Evolutionary conservation across 2,888 invertebrate species (phyloP).

Genomic region (Cartodere bifasciata): DNA sequence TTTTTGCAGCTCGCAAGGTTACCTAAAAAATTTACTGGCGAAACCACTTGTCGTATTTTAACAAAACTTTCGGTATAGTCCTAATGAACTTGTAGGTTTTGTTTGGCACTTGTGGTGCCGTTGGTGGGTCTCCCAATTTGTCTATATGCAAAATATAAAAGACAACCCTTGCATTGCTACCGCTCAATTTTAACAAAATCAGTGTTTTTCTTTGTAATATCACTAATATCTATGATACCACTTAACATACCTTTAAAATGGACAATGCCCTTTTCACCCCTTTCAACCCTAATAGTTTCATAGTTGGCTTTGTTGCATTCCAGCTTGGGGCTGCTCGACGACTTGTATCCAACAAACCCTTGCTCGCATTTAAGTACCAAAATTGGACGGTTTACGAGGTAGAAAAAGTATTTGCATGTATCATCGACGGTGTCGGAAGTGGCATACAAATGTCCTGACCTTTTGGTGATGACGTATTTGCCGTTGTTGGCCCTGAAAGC

Average conservation of each 20-base stretch:
- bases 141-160: too few relatives aligned
- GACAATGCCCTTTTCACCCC: slow-evolving; percentile 79
- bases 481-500: slow-evolving; percentile 90
- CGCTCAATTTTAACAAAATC: too few relatives aligned
- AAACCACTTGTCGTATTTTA: too few relatives aligned
- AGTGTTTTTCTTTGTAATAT: too few relatives aligned
- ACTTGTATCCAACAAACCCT: slow-evolving; percentile 90
- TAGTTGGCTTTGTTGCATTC: slow-evolving; percentile 95
- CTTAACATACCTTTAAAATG: slow-evolving; percentile 83
- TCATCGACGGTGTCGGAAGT: slow-evolving; percentile 73
- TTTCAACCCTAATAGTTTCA: slow-evolving; percentile 83
- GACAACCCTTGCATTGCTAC: too few relatives aligned
- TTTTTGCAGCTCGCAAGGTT: too few relatives aligned
- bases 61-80: too few relatives aligned
- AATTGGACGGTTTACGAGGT: slow-evolving; percentile 86
- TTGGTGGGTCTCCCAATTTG: too few relatives aligned
- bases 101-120: too few relatives aligned
- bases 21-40: too few relatives aligned
- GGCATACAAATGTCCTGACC: slow-evolving; percentile 87
- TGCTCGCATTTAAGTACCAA: slow-evolving; percentile 89
- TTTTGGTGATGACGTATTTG: slow-evolving; percentile 85
- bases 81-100: too few relatives aligned
- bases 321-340: slow-evolving; percentile 59
- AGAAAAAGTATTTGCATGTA: slow-evolving; percentile 87
- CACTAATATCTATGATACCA: too few relatives aligned